These are phyloP conservation scores for Labeo catla DNA, from an alignment of 2,113 vertebrate genomes.

Conservation along the genomic window DNA sequence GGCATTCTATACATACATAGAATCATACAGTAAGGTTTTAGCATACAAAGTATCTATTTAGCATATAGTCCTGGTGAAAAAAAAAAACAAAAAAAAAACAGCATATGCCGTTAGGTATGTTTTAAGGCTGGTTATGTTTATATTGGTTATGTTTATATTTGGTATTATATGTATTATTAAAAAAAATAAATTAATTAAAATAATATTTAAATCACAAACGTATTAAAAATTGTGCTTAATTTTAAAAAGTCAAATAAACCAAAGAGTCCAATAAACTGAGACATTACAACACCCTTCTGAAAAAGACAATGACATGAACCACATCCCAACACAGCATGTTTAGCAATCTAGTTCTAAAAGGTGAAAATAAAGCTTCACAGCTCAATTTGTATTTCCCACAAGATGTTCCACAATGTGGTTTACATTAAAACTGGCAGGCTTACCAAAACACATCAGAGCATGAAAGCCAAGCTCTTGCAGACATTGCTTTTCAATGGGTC, in stretches of 20 bases:
- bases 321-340: not conserved
- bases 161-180: not conserved
- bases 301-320: not conserved
- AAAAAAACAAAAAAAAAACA: too few relatives aligned
- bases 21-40: too few relatives aligned
- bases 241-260: not conserved
- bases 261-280: not conserved
- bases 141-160: not conserved
- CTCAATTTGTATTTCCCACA: not conserved
- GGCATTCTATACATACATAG: too few relatives aligned
- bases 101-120: too few relatives aligned
- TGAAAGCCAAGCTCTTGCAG: not conserved
- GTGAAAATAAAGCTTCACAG: not conserved
- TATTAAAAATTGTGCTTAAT: not conserved
- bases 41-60: too few relatives aligned
- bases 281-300: not conserved
- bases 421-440: not conserved
- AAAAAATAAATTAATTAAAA: too few relatives aligned
- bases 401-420: not conserved
- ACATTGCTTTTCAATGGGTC: slow-evolving; percentile 16
- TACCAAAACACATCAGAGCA: not conserved
- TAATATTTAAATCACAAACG: not conserved
- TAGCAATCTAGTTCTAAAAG: not conserved
- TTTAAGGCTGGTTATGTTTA: not conserved
- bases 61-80: too few relatives aligned